Base-by-base conservation (phyloP, 2,113 vertebrate genomes). In the Sorex fumeus region DNA sequence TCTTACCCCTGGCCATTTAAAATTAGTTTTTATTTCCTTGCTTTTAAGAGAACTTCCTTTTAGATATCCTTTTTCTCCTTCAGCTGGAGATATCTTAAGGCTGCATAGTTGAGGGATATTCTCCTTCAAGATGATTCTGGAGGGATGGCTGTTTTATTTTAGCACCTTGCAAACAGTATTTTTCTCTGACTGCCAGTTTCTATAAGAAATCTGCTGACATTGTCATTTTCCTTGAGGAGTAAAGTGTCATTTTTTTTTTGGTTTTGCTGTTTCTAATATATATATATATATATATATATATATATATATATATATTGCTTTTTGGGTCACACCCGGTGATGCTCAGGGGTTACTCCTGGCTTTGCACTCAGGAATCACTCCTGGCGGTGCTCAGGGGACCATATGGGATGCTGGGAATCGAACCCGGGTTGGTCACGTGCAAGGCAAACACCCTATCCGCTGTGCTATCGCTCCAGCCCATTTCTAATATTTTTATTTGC, bases 11-110 rank as follows among this genome's bases (percentile, higher is more conserved):
- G 8, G 19, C 21, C 3, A 36, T 75, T 84, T 62, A 80, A 70
- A 9, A 43, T 67, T 79, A 75, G 43, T 93, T n/a, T n/a, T 45
- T 66, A 69, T 43, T 45, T 81, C 18, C 50, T 72, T 77, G 23
- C 30, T 81, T 72, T 36, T 60, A 78, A 43, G 23, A n/a, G 32
- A 82, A 64, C 8, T 62, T 62, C 28, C 21, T 50, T 50, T 50
- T 50, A 50, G 80, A 69, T 40, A 62, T 62, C n/a, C 82, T 76
- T 19, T 69, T 87, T 82, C 82, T 3, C n/a, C 53, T 77, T 80
- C 23, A 45, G 34, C 47, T 12, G 13, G 47, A 13, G 13, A 50
- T 50, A 50, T 50, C 47, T 50, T 50, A 50, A 50, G 6, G 47
- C 47, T 50, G 9, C 47, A 50, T 10, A 43, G 2, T 4, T 60